Conservation (phyloP, 2,797 vertebrate genomes). For the Protosalanx chinensis region DNA sequence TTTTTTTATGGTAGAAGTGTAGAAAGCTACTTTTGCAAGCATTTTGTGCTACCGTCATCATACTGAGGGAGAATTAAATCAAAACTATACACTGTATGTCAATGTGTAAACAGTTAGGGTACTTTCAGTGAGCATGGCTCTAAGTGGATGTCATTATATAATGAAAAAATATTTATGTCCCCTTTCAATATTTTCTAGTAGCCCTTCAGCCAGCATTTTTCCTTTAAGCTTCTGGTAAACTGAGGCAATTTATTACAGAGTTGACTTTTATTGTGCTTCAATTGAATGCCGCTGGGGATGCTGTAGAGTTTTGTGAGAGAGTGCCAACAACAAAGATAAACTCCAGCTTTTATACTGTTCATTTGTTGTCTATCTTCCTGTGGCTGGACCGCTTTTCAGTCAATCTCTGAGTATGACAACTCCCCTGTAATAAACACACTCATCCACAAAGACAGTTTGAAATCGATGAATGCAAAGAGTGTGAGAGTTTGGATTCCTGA, state of each 20-base stretch:
- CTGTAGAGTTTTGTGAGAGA: constrained; percentile 25
- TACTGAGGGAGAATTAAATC: not conserved
- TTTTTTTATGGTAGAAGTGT: not conserved
- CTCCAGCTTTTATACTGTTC: constrained; percentile 13
- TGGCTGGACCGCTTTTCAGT: not conserved
- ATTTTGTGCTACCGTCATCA: constrained; percentile 9
- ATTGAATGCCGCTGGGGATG: constrained; percentile 35
- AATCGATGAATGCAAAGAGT: not conserved
- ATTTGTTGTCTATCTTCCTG: constrained; percentile 17
- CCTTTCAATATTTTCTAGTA: constrained; percentile 24
- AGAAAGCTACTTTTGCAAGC: constrained; percentile 14
- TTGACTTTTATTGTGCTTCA: constrained; percentile 52
- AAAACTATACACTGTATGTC: not conserved
- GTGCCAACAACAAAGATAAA: constrained; percentile 24
- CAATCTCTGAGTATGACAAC: not conserved
- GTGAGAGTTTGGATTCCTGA: not conserved
- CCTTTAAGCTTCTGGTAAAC: constrained; percentile 37
- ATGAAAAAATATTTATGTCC: constrained; percentile 23
- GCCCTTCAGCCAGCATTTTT: constrained; percentile 32
- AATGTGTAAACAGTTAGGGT: not conserved
- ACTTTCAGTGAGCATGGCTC: constrained; percentile 7
- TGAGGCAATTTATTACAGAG: constrained; percentile 45
- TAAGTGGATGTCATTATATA: constrained; percentile 15
- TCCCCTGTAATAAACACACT: not conserved
- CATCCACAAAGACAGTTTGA: not conserved